A percentile compares a stretch with the other conserved stretches of the same genome.
Evolutionary conservation across 1,140 invertebrate species (phyloP).

Genomic region (Dinothrombium tinctorium): DNA sequence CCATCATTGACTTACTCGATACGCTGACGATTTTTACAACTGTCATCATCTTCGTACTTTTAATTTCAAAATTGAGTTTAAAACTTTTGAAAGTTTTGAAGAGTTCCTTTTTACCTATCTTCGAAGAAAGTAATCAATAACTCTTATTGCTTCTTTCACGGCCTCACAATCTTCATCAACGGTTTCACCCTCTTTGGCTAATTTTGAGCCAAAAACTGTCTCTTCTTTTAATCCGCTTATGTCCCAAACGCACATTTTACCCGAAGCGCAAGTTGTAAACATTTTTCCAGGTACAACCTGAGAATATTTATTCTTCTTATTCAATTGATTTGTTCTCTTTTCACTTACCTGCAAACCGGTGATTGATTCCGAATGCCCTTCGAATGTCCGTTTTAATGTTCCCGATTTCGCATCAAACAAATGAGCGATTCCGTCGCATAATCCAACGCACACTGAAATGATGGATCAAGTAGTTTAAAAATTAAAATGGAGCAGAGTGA

Average conservation of each 20-base stretch:
- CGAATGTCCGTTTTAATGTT: slow-evolving; percentile 21
- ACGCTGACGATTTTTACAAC: no score
- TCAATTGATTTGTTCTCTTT: slow-evolving; percentile 3
- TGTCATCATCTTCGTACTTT: no score
- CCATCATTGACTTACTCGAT: no score
- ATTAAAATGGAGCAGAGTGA: no score
- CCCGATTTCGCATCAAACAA: slow-evolving; percentile 29
- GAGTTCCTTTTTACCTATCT: no score
- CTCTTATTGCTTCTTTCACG: not conserved
- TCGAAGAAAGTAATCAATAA: not conserved
- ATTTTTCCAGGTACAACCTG: slow-evolving; percentile 14
- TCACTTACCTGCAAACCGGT: slow-evolving; percentile 19
- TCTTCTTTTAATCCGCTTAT: slow-evolving; percentile 14
- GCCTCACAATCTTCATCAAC: slow-evolving; percentile 10
- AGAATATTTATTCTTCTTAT: not conserved
- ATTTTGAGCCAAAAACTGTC: slow-evolving; percentile 14
- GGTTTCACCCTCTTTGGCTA: slow-evolving; percentile 6
- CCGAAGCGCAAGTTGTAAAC: slow-evolving; percentile 15
- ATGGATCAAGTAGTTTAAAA: no score
- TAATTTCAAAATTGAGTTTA: no score
- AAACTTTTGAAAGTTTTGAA: no score
- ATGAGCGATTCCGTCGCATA: slow-evolving; percentile 16
- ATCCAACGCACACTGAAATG: not conserved
- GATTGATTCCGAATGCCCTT: slow-evolving; percentile 23
- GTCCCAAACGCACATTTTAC: slow-evolving; percentile 16